Conservation (phyloP, 2,113 vertebrate species). For the Penelope pileata region DNA sequence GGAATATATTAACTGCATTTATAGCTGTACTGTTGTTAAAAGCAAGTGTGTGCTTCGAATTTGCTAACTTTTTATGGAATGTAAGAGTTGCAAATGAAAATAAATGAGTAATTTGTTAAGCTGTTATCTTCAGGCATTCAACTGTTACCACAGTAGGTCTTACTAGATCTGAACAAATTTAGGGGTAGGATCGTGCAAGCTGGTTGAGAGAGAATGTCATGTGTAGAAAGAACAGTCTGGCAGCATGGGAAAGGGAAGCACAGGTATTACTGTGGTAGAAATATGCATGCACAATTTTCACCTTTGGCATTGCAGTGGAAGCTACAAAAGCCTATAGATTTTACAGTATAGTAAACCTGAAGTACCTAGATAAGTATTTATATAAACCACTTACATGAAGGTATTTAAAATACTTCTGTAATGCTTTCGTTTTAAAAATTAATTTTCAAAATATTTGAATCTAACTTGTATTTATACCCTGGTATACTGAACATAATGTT, state of each 20-base stretch:
- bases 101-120: background rate
- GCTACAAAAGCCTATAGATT: background rate
- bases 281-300: background rate
- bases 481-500: slow-evolving; percentile 2
- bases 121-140: background rate
- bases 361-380: background rate
- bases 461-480: background rate
- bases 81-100: background rate
- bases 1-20: background rate
- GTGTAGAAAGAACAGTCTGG: background rate
- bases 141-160: background rate
- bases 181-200: background rate
- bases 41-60: background rate
- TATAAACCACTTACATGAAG: background rate
- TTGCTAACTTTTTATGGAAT: background rate
- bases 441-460: slow-evolving; percentile 1
- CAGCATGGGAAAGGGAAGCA: background rate
- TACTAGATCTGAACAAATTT: background rate
- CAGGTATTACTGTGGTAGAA: background rate
- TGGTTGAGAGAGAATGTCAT: background rate
- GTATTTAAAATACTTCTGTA: background rate
- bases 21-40: background rate
- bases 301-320: background rate
- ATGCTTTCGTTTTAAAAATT: background rate
- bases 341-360: background rate